Percentiles rank a stretch among this genome's conserved stretches.
These are phyloP conservation scores for Drosophila hawaiiensis DNA, from an alignment of 2,888 invertebrate species.

Conservation along the genomic window DNA sequence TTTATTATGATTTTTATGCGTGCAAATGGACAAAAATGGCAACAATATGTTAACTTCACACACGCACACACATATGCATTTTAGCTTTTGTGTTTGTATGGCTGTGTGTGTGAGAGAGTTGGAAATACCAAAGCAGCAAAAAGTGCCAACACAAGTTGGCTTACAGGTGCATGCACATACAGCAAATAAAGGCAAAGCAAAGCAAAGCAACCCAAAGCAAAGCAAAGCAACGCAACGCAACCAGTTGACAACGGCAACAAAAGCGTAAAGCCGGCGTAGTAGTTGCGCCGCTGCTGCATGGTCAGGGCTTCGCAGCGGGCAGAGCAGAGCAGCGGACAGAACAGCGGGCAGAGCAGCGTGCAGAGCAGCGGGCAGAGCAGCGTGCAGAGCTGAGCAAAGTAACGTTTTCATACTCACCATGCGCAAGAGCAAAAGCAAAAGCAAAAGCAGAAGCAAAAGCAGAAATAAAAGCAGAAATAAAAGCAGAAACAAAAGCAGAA, in stretches of 20 bases:
- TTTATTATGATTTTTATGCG: conserved; percentile 42
- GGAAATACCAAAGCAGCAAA: conserved; percentile 53
- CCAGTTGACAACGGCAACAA: conserved; percentile 55
- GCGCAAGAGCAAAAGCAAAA: conserved; percentile 11
- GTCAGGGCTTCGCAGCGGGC: conserved; percentile 66
- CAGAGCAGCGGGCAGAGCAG: conserved; percentile 17
- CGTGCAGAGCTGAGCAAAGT: conserved; percentile 27
- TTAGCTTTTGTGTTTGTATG: conserved; percentile 10
- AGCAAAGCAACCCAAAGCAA: conserved; percentile 61
- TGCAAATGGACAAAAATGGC: conserved; percentile 53
- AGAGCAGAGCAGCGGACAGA: conserved; percentile 19
- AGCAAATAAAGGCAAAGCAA: conserved; percentile 44
- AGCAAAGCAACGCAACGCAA: conserved; percentile 62
- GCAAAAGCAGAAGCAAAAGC: conserved; percentile 1
- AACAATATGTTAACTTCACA: conserved; percentile 74
- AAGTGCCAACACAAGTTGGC: conserved; percentile 54
- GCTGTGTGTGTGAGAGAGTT: conserved; percentile 37
- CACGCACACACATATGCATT: conserved; percentile 21
- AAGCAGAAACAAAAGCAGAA: conserved; percentile 7
- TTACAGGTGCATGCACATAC: conserved; percentile 73
- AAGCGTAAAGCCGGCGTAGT: conserved; percentile 17
- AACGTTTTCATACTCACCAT: conserved; percentile 47
- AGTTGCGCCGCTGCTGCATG: conserved; percentile 48
- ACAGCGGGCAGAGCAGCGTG: not conserved
- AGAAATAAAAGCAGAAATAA: not conserved